Evolutionary conservation across 2,797 vertebrate genomes (phyloP).

Genomic region (Microctenopoma steveboyesi): DNA sequence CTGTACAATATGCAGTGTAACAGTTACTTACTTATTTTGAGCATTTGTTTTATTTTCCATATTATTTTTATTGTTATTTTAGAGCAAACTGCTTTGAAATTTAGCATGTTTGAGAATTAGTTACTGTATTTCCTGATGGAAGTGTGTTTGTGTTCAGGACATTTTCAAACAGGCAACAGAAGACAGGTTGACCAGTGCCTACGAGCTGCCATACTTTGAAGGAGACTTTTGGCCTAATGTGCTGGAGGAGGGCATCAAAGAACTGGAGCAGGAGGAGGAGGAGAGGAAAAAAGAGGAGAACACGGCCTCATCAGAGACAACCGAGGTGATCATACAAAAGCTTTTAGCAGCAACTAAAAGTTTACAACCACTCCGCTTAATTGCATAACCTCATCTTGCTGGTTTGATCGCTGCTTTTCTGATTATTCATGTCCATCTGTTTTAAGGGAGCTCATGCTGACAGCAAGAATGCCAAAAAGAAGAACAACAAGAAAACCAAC

Average conservation of each 20-base stretch:
- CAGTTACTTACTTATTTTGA: not conserved
- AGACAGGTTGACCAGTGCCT: constrained; percentile 95
- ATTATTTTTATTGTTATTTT: not conserved
- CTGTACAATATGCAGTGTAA: not conserved
- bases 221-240: constrained; percentile 99
- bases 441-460: constrained; percentile 87
- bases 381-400: constrained; percentile 51
- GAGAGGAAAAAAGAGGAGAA: constrained; percentile 98
- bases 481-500: constrained; percentile 98
- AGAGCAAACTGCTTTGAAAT: not conserved
- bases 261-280: constrained; percentile 97
- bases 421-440: constrained; percentile 43
- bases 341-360: constrained; percentile 39
- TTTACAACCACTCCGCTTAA: constrained; percentile 50
- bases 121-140: constrained; percentile 12
- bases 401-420: constrained; percentile 38
- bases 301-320: constrained; percentile 90
- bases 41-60: not conserved
- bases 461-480: constrained; percentile 91
- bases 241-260: constrained; percentile 98
- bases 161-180: constrained; percentile 99
- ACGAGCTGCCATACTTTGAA: constrained; percentile 98
- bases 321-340: constrained; percentile 83
- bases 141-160: constrained; percentile 83
- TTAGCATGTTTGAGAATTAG: not conserved